Evolutionary conservation across 2,888 invertebrate genomes (phyloP), one percentile per base, ranked within the genome.

Genomic region (Troglohyphantes excavatus): DNA sequence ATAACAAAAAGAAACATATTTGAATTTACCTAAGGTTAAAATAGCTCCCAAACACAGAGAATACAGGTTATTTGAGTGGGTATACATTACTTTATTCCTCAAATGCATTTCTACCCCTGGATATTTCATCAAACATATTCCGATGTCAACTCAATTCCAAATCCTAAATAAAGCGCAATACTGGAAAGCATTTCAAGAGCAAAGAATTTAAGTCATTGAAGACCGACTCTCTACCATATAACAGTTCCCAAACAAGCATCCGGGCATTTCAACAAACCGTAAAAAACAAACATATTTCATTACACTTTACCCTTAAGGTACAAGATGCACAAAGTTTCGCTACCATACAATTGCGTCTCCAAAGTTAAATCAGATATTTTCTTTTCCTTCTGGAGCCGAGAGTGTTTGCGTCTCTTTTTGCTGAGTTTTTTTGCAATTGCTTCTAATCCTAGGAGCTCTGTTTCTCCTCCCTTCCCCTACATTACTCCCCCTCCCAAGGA

Each of bases 291-390:
- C 43, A 79, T 65, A 72, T 72, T 82, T 46, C 26, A 33, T 72
- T 39, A 61, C 82, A 82, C 23, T 81, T 29, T 82, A 53, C 53
- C 53, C 53, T 39, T 59, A 70, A 70, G 53, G 81, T 70, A 53
- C 21, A n/a, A n/a, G n/a, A 39, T 70, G 13, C 21, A 70, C 53
- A 26, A 72, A 72, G 72, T 72, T 72, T 46, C 23, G 61, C 46
- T 46, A 26, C 23, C 46, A 70, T 70, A 39, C 72, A 46, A 43
- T 83, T 83, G 29, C 76, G 53, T 33, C 59, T 70, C 59, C 61
- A 39, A 70, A 79, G 79, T 87, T 78, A 79, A 79, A 79, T 79
- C 78, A 79, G 70, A 79, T 87, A 87, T 63, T 87, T 68, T 63
- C 17, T 72, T 83, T 79, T 33, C 86, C 68, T 21, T 33, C 21